These are phyloP conservation scores for Stichopus chloronotus DNA, from an alignment of 35 echinoderm and acorn worm species.

Conservation along the genomic window DNA sequence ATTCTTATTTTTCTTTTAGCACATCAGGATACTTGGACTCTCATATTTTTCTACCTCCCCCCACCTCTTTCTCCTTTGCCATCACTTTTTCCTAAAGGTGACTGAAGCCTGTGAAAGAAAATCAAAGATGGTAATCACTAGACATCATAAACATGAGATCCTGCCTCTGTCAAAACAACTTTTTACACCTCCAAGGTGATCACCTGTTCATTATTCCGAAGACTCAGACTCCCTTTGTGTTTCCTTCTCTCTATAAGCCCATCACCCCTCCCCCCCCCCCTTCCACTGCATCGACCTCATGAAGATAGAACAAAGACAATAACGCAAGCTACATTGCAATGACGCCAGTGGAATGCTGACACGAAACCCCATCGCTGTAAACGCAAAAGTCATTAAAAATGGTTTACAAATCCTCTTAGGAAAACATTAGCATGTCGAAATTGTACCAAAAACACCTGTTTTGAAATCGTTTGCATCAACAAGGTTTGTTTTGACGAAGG, in stretches of 20 bases:
- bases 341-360: neutral
- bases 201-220: neutral
- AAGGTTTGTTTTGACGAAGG: conserved; percentile 21
- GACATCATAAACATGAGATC: neutral
- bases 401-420: conserved; percentile 28
- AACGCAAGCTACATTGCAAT: neutral
- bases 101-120: neutral
- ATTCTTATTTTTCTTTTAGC: neutral
- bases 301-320: neutral
- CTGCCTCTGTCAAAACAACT: conserved; percentile 23
- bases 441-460: conserved; percentile 35
- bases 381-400: conserved; percentile 43
- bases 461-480: conserved; percentile 33
- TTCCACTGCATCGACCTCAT: neutral
- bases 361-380: neutral
- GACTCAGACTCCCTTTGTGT: neutral
- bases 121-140: neutral
- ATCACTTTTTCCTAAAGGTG: neutral
- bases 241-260: neutral
- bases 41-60: neutral
- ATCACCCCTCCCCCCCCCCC: neutral
- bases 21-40: too few species aligned
- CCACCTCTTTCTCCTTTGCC: neutral
- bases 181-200: conserved; percentile 29
- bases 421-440: conserved; percentile 30